Percentiles rank a stretch among this genome's conserved stretches.
phyloP scores from a whole-genome alignment of 2,113 vertebrate species.

The Calyptomena viridis region DNA sequence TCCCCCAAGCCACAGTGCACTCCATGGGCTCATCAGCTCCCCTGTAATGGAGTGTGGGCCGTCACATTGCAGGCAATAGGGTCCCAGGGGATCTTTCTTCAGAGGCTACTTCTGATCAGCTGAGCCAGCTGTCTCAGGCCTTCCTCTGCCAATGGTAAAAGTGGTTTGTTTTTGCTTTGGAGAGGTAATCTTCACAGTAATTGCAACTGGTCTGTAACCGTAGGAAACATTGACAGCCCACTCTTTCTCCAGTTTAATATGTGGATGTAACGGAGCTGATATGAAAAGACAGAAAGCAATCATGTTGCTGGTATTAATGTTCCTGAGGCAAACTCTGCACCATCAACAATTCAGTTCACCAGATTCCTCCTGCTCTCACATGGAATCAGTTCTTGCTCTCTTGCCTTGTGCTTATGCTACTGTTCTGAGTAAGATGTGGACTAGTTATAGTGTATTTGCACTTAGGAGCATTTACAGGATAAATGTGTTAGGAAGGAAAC shows the following conservation, averaged over 20 bases:
- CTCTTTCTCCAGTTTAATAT: neutral
- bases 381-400: neutral
- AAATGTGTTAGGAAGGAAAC: neutral
- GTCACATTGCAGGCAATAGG: neutral
- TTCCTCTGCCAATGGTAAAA: neutral
- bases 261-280: neutral
- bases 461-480: neutral
- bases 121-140: neutral
- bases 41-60: neutral
- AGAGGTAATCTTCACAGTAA: neutral
- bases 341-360: neutral
- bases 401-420: neutral
- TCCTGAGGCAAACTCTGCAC: neutral
- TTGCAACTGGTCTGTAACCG: fast-evolving
- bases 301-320: neutral
- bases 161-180: neutral
- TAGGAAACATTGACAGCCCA: neutral
- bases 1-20: fast-evolving
- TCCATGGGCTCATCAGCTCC: neutral
- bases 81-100: neutral
- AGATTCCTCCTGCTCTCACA: neutral
- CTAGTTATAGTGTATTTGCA: neutral
- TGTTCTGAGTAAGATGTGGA: neutral
- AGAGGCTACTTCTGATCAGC: neutral
- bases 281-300: neutral